phyloP scores from a whole-genome alignment of 2,888 invertebrate species.

The Diarsia dahlii region DNA sequence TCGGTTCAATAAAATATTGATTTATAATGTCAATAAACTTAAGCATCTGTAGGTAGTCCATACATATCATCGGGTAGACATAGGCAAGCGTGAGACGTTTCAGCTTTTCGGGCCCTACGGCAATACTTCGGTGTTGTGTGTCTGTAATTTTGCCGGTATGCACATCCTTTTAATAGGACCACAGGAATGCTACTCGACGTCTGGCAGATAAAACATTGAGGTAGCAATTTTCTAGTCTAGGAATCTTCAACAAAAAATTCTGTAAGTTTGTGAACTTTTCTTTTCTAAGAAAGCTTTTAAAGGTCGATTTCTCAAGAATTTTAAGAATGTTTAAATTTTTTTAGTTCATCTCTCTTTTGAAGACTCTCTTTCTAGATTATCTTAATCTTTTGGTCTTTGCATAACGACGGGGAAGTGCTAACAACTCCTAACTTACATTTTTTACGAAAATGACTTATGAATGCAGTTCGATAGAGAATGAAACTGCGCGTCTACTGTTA shows the following conservation, averaged over 20 bases:
- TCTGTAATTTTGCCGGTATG: constrained; percentile 4
- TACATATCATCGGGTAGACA: background rate
- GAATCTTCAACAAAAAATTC: constrained; percentile 4
- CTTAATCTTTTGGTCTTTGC: background rate
- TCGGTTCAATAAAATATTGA: constrained; percentile 12
- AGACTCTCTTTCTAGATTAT: background rate
- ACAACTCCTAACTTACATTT: no score
- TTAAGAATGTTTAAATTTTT: background rate
- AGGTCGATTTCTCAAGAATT: background rate
- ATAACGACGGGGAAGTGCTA: no score
- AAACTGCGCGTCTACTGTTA: no score
- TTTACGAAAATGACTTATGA: no score
- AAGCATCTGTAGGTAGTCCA: background rate
- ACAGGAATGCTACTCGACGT: constrained; percentile 28
- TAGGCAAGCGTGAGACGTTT: background rate
- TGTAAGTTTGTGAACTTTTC: background rate
- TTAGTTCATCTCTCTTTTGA: background rate
- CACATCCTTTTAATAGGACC: constrained; percentile 13
- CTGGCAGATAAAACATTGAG: background rate
- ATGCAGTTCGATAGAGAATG: no score
- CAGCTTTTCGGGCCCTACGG: background rate
- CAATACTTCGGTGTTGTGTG: background rate
- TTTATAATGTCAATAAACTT: constrained; percentile 15
- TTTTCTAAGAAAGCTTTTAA: background rate
- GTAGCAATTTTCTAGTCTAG: constrained; percentile 25